Percentiles rank a stretch among this genome's conserved stretches.
These are phyloP conservation scores for Chanos chanos DNA, from an alignment of 2,797 vertebrate genomes.

Conservation along the genomic window DNA sequence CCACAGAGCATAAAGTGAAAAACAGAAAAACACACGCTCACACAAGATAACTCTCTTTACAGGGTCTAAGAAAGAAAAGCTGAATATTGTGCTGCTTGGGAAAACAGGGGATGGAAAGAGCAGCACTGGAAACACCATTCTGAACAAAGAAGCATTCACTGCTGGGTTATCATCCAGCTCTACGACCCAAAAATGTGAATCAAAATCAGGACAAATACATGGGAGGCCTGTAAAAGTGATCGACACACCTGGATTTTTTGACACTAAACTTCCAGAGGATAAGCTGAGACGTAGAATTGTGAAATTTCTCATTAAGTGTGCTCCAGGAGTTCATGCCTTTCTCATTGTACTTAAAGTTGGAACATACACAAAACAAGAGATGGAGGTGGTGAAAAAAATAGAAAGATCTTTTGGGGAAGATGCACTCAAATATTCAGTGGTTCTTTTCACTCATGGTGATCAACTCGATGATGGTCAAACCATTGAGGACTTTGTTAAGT, in stretches of 20 bases:
- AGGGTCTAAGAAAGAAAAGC: neutral
- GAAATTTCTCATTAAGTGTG: slow-evolving; percentile 44
- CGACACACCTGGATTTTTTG: slow-evolving; percentile 36
- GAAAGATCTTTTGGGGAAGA: slow-evolving; percentile 42
- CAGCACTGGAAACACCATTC: slow-evolving; percentile 38
- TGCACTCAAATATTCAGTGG: slow-evolving; percentile 39
- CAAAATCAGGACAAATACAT: neutral
- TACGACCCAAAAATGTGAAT: slow-evolving; percentile 6
- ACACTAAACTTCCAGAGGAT: neutral
- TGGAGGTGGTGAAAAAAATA: slow-evolving; percentile 41
- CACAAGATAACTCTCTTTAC: neutral
- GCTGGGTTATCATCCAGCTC: slow-evolving; percentile 1
- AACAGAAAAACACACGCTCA: no score
- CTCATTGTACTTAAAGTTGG: slow-evolving; percentile 61
- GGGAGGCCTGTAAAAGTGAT: slow-evolving; percentile 12
- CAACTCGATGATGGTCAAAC: slow-evolving; percentile 35
- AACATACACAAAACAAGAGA: slow-evolving; percentile 52
- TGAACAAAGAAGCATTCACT: slow-evolving; percentile 21
- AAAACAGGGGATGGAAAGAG: slow-evolving; percentile 43
- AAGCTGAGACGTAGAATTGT: slow-evolving; percentile 39
- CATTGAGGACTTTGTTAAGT: slow-evolving; percentile 22
- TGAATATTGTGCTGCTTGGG: slow-evolving; percentile 39
- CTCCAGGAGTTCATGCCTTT: slow-evolving; percentile 59
- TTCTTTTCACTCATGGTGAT: slow-evolving; percentile 58
- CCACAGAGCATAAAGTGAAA: no score